Percentiles rank a stretch among this genome's conserved stretches.
Evolutionary conservation across 2,888 invertebrate species (phyloP).

Genomic region (Tillus elongatus): DNA sequence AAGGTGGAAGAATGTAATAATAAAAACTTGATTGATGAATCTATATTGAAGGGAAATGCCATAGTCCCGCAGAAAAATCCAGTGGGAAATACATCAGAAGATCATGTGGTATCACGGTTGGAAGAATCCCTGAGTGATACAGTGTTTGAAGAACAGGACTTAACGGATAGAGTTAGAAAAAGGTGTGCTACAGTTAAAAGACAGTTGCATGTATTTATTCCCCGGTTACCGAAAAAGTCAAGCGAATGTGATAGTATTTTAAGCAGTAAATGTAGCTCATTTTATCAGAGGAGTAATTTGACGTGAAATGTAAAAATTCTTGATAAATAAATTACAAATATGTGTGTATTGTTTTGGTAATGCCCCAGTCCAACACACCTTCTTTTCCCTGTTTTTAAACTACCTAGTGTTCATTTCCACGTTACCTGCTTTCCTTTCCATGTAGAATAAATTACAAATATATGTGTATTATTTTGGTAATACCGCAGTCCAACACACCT

Average conservation of each 20-base stretch:
- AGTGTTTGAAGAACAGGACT: background rate
- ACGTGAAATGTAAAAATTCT: conserved; percentile 5
- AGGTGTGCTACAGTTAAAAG: conserved; percentile 39
- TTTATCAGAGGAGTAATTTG: conserved; percentile 14
- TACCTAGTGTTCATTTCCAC: no score
- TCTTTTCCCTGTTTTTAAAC: no score
- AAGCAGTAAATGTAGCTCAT: conserved; percentile 29
- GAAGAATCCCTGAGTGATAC: background rate
- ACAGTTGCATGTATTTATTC: conserved; percentile 69
- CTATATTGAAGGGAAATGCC: conserved; percentile 10
- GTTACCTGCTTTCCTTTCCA: no score
- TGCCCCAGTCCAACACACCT: no score
- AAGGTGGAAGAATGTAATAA: background rate
- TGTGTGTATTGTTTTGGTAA: no score
- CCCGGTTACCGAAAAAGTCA: conserved; percentile 50
- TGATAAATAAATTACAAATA: no score
- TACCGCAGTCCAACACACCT: no score
- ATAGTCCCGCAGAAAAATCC: conserved; percentile 6
- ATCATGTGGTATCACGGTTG: background rate
- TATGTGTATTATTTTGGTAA: no score
- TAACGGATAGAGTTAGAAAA: background rate
- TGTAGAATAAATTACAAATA: no score
- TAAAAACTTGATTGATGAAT: conserved; percentile 9
- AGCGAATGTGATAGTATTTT: conserved; percentile 31
- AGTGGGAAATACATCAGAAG: background rate